Base-by-base conservation (phyloP, 2,888 invertebrate species). In the Apoderus coryli region DNA sequence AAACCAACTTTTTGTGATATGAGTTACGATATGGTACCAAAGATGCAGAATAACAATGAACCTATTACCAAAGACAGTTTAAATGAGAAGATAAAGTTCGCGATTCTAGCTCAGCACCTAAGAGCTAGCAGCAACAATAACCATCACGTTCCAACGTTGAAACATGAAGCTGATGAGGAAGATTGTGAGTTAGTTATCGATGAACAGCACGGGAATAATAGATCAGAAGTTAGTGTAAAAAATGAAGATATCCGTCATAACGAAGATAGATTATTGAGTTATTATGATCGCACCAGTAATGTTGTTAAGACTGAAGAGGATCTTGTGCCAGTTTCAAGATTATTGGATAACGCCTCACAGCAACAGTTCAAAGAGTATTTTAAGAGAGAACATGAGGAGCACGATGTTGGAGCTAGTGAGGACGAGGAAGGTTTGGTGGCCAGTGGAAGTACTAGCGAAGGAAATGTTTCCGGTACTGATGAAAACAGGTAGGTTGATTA, bases 401-500 rank as follows among this genome's bases (percentile, higher is more conserved):
- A 53, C 34, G 44, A 41, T 22, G 53, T 50, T 16, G 47, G 45
- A 14, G 53, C 53, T 43, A 65, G 60, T 31, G 77, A 77, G 48
- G 79, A 79, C 42, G 72, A 72, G 49, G 86, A 85, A 50, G 84
- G 82, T 10, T 65, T 82, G 1, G 72, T 84, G 0, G 84, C 82
- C 3, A 79, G 80, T 4, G 69, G 69, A 10, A 71, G 70, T 42
- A 79, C 80, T 9, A 82, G 82, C 44, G 84, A 84, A 54, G 80
- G 77, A 44, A 82, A 81, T 47, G 75, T 76, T 45, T 81, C 82
- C 9, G 84, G 82, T 38, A 79, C 81, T 39, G 84, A 84, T 54
- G 84, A 84, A 52, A 77, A 76, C 53, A 69, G 67, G 73, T 74
- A 56, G 63, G 65, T 63, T 26, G 25, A n/a, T n/a, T n/a, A n/a